A percentile compares a stretch with the other conserved stretches of the same genome.
Evolutionary conservation across 2,888 invertebrate genomes (phyloP).

Genomic region (Xylocampa areola): DNA sequence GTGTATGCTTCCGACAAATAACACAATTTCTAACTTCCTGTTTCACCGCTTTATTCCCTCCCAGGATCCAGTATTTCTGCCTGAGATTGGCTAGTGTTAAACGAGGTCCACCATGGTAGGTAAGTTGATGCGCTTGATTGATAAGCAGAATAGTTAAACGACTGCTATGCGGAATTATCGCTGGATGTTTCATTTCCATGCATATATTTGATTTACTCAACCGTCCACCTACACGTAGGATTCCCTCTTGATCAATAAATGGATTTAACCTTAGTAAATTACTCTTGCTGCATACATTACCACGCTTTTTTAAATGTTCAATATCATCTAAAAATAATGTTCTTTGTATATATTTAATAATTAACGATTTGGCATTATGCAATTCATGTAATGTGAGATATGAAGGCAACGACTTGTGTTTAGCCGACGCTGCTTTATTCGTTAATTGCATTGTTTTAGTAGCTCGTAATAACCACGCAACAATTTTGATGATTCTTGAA

Average conservation of each 20-base stretch:
- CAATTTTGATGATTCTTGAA: constrained; percentile 9
- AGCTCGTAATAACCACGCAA: constrained; percentile 29
- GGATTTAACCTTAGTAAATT: constrained; percentile 35
- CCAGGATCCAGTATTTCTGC: constrained; percentile 22
- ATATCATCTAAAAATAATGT: too few species aligned
- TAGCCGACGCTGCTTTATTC: constrained; percentile 10
- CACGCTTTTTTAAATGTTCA: neutral
- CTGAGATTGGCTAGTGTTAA: constrained; percentile 19
- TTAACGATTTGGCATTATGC: too few species aligned
- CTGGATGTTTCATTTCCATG: constrained; percentile 20
- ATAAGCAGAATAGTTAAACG: constrained; percentile 15
- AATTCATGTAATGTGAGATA: constrained; percentile 3
- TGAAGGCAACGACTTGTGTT: neutral
- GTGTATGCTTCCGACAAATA: too few species aligned
- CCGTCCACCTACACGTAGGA: constrained; percentile 30
- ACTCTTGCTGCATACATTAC: constrained; percentile 12
- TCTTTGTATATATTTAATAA: too few species aligned
- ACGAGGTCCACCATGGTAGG: constrained; percentile 23
- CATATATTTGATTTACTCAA: constrained; percentile 15
- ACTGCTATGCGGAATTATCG: constrained; percentile 17
- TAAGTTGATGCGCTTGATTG: constrained; percentile 17
- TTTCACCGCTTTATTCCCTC: too few species aligned
- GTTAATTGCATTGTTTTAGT: constrained; percentile 21
- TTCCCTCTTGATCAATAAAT: constrained; percentile 27
- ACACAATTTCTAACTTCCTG: too few species aligned